Conservation (phyloP, 2,113 vertebrate species). For the Hippopotamus amphibius region DNA sequence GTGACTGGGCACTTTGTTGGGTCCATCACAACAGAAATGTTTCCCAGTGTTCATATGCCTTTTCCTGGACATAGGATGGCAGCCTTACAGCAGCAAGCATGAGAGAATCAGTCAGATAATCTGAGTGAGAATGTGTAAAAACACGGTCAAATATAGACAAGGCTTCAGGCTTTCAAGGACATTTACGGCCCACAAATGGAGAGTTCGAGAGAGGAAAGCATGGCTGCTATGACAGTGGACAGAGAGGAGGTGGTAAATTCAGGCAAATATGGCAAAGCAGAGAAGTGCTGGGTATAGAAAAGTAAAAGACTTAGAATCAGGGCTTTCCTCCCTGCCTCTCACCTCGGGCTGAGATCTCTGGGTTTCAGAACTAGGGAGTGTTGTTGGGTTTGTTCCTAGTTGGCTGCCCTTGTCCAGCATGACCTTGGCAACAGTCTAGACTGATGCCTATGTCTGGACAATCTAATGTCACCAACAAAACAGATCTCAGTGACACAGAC, state of each 20-base stretch:
- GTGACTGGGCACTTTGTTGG: background rate
- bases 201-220: background rate
- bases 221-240: background rate
- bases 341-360: background rate
- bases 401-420: background rate
- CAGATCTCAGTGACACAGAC: background rate
- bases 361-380: background rate
- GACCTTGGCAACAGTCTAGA: background rate
- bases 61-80: background rate
- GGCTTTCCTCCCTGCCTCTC: background rate
- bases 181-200: background rate
- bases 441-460: conserved; percentile 40
- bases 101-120: background rate
- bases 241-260: background rate
- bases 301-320: background rate
- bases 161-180: background rate
- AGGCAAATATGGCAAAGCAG: background rate
- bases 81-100: background rate
- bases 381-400: background rate
- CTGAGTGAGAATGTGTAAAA: background rate
- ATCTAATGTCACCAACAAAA: conserved; percentile 4
- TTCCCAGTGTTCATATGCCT: background rate
- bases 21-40: background rate
- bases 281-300: background rate
- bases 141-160: background rate